A percentile compares a stretch with the other conserved stretches of the same genome.
phyloP scores from a whole-genome alignment of 2,113 vertebrate species.

The Poecile atricapillus region DNA sequence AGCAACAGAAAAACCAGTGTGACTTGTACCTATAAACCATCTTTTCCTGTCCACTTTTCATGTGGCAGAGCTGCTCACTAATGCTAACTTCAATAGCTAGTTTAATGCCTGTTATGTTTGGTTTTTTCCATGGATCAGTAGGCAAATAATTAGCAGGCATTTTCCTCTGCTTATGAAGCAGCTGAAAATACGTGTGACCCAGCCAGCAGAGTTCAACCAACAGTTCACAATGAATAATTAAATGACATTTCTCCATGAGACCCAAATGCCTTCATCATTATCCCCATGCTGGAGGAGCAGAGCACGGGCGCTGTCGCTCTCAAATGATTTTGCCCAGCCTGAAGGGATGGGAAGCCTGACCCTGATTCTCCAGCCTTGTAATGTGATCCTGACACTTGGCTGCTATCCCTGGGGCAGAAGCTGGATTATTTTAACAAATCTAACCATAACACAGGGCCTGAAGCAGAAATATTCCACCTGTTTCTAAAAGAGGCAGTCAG shows the following conservation, averaged over 20 bases:
- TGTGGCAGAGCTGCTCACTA: not conserved
- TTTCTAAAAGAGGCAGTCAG: not conserved
- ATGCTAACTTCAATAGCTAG: not conserved
- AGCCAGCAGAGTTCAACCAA: not conserved
- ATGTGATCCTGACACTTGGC: not conserved
- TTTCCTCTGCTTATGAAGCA: not conserved
- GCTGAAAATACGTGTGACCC: not conserved
- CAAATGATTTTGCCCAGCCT: not conserved
- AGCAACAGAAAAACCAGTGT: not conserved
- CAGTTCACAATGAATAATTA: conserved; percentile 16
- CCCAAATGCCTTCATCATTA: not conserved
- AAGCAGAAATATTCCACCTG: not conserved
- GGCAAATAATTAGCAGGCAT: conserved; percentile 3
- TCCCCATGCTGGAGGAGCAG: not conserved
- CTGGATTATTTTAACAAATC: not conserved
- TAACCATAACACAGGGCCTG: not conserved
- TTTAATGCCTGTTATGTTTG: not conserved
- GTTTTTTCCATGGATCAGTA: not conserved
- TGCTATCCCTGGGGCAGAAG: not conserved
- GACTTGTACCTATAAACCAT: not conserved
- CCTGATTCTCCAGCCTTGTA: not conserved
- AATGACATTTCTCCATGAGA: not conserved
- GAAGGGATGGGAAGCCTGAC: not conserved
- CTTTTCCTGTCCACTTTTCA: not conserved
- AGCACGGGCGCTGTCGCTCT: accelerated